These are phyloP conservation scores for Patella depressa DNA, from an alignment of 2,888 invertebrate species.

Conservation along the genomic window DNA sequence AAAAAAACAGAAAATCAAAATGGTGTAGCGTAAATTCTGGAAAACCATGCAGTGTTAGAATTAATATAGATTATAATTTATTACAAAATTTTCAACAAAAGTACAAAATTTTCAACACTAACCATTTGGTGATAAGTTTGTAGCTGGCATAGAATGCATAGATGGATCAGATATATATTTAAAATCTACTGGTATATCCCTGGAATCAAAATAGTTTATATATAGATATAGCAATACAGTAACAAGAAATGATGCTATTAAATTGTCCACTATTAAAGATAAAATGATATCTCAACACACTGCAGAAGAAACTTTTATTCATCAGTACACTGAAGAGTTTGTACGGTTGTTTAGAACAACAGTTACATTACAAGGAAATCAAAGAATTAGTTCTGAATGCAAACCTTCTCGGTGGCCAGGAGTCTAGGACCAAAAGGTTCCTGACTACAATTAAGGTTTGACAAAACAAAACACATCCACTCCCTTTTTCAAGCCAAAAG, in stretches of 20 bases:
- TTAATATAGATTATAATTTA: too few relatives aligned
- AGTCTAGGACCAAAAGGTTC: neutral
- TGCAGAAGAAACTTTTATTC: neutral
- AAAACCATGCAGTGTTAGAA: too few relatives aligned
- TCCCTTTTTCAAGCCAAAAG: neutral
- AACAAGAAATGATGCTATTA: neutral
- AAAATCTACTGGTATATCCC: conserved; percentile 88
- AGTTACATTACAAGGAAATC: neutral
- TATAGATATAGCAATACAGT: neutral
- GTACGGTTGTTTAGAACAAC: neutral
- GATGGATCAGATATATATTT: conserved; percentile 99
- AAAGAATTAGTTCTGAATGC: neutral
- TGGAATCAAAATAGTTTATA: conserved; percentile 40
- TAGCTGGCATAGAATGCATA: conserved; percentile 99
- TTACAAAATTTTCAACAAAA: too few relatives aligned
- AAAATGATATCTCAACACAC: neutral
- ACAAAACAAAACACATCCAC: neutral
- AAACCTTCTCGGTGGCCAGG: neutral
- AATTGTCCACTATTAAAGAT: neutral
- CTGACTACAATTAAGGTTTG: neutral
- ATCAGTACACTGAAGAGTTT: neutral
- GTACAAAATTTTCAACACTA: conserved; percentile 32
- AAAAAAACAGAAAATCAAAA: too few relatives aligned
- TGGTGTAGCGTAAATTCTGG: too few relatives aligned
- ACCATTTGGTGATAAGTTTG: conserved; percentile 92